Percentiles rank a stretch among this genome's conserved stretches.
Conservation (phyloP, 2,797 vertebrate species). For the Lutjanus campechanus region DNA sequence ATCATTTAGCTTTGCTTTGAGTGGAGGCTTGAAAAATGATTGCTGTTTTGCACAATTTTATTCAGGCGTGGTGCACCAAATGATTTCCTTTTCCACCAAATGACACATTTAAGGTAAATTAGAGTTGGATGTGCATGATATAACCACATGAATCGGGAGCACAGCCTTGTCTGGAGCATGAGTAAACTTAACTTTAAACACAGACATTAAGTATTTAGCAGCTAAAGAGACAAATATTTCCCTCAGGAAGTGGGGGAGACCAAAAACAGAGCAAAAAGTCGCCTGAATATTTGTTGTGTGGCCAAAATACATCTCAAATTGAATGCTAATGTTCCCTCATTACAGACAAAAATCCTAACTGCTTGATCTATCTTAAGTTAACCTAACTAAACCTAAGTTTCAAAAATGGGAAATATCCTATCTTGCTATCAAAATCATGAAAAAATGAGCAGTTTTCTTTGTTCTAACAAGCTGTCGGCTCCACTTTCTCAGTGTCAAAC, state of each 20-base stretch:
- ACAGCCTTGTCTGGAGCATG: background rate
- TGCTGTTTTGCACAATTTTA: slow-evolving; percentile 8
- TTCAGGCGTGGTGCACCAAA: background rate
- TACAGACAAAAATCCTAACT: too few species aligned
- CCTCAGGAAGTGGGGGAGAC: background rate
- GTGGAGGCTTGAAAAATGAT: slow-evolving; percentile 46
- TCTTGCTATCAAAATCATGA: too few species aligned
- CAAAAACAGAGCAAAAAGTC: background rate
- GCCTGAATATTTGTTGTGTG: background rate
- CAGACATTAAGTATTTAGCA: background rate
- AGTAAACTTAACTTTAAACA: background rate
- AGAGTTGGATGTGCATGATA: background rate
- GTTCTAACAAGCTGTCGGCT: too few species aligned
- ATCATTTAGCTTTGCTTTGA: slow-evolving; percentile 32
- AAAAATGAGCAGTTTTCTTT: too few species aligned
- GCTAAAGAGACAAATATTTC: background rate
- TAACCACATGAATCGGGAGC: background rate
- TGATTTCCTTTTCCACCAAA: background rate
- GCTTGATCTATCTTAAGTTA: too few species aligned
- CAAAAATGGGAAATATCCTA: too few species aligned
- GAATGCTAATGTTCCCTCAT: background rate
- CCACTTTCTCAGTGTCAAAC: too few species aligned
- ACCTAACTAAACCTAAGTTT: too few species aligned
- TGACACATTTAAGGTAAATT: background rate
- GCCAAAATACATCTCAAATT: too few species aligned